Base-by-base conservation (phyloP, 2,113 vertebrate species). In the Chaenocephalus aceratus region DNA sequence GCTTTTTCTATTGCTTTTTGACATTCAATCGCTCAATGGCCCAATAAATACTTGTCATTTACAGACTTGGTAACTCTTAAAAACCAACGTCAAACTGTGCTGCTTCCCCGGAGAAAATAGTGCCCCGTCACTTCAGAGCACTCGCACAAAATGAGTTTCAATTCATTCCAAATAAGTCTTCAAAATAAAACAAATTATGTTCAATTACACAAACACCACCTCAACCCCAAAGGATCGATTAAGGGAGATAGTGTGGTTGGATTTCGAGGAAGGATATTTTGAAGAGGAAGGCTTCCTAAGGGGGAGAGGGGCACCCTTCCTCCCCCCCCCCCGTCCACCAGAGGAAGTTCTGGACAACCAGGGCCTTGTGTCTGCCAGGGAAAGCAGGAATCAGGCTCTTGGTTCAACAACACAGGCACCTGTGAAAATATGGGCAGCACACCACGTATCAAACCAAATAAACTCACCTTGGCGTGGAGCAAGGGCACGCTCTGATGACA, bases 381-480 rank as follows among this genome's bases (percentile, higher is more conserved):
- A 89, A 92, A 91, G 87, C 83, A 88, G 87, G 85, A 88, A 76
- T 90, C 84, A 62, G 73, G 76, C 82, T 91, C 85, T 87, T 74
- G 82, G 77, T 93, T 91, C 89, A 92, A 93, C 91, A 94, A 85
- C 86, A 88, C 53, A 78, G 75, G 83, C 94, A 94, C 94, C 94
- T 95, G 93, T 93, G 88, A 93, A 95, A 94, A 94, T 89, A 94
- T 46, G 77, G 88, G 89, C 83, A 86, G 81, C 82, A 45, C 87
- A 92, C 81, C 87, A 84, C 80, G 80, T 92, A 94, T 95, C 92
- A 93, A 92, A 90, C 79, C 90, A 93, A 94, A 94, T 94, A 94
- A 95, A 93, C 89, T 86, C 81, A 87, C 79, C 82, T 73, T 79
- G 75, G 88, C 77, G 62, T 83, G 23, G 76, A 80, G 86, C 77